Conservation (phyloP, 2,888 invertebrate genomes). For the Lycaena phlaeas region DNA sequence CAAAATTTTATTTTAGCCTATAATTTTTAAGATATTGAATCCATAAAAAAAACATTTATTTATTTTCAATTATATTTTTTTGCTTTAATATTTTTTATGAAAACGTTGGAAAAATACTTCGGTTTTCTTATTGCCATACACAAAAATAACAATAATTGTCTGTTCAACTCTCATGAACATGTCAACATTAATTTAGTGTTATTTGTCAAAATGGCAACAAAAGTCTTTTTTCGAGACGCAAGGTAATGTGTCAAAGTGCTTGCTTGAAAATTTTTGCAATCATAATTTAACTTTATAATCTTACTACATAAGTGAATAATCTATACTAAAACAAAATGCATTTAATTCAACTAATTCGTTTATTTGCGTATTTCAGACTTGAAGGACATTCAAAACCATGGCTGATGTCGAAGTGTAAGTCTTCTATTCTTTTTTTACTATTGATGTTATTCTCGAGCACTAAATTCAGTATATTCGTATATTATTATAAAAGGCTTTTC, state of each 20-base stretch:
- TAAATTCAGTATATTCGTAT: too few relatives aligned
- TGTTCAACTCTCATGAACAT: too few relatives aligned
- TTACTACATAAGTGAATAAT: slow-evolving; percentile 23
- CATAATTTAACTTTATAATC: slow-evolving; percentile 47
- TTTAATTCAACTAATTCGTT: slow-evolving; percentile 33
- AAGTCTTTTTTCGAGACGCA: slow-evolving; percentile 66
- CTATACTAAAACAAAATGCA: slow-evolving; percentile 26
- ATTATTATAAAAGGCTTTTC: too few relatives aligned
- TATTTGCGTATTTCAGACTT: slow-evolving; percentile 62
- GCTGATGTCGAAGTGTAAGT: slow-evolving; percentile 89
- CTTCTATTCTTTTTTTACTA: slow-evolving; percentile 24
- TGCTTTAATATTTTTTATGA: too few relatives aligned
- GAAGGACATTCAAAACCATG: slow-evolving; percentile 72
- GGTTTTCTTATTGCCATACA: too few relatives aligned
- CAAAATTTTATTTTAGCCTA: too few relatives aligned
- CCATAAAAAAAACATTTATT: too few relatives aligned
- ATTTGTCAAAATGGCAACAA: slow-evolving; percentile 21
- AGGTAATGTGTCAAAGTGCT: slow-evolving; percentile 68
- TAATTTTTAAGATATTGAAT: too few relatives aligned
- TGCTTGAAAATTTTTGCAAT: slow-evolving; percentile 42
- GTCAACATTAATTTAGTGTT: not conserved
- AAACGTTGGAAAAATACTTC: too few relatives aligned
- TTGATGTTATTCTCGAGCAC: too few relatives aligned
- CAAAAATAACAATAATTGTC: too few relatives aligned
- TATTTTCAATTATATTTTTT: too few relatives aligned